A percentile compares a stretch with the other conserved stretches of the same genome.
phyloP scores from a whole-genome alignment of 2,113 vertebrate genomes.

The Circaetus cinerascens region DNA sequence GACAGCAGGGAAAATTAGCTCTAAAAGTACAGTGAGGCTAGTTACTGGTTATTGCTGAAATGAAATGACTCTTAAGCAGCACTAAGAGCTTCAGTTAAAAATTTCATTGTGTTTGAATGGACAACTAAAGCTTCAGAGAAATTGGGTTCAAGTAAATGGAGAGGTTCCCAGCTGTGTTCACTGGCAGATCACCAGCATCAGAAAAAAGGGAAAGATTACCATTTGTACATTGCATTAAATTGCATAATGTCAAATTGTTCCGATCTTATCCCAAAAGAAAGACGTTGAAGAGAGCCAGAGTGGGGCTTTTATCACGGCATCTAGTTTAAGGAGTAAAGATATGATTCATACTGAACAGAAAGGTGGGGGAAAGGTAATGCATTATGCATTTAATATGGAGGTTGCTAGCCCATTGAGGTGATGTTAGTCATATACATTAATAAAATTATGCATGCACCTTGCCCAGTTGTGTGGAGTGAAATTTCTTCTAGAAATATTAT shows the following conservation, averaged over 20 bases:
- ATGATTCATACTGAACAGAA: background rate
- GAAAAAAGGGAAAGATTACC: slow-evolving; percentile 1
- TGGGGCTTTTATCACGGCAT: background rate
- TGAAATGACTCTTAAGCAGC: slow-evolving; percentile 18
- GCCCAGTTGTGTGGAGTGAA: background rate
- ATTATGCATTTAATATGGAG: slow-evolving; percentile 18
- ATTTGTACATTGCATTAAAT: background rate
- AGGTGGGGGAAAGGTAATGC: background rate
- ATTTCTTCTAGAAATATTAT: background rate
- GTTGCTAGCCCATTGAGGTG: background rate
- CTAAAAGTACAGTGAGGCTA: background rate
- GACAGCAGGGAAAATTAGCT: slow-evolving; percentile 40
- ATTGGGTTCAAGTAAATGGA: background rate
- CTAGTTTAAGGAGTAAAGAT: background rate
- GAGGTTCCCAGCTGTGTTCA: background rate
- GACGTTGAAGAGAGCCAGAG: background rate
- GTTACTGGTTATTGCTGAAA: background rate
- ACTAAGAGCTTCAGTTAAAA: slow-evolving; percentile 39
- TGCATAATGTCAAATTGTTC: slow-evolving; percentile 6
- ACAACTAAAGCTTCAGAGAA: slow-evolving; percentile 43
- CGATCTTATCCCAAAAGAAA: background rate
- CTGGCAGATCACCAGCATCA: background rate
- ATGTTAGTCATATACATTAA: background rate
- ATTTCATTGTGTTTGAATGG: slow-evolving; percentile 25
- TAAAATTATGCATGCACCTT: background rate